These are phyloP conservation scores for Neosilurus mollespiculum DNA, from an alignment of 2,797 vertebrate genomes.

Conservation along the genomic window DNA sequence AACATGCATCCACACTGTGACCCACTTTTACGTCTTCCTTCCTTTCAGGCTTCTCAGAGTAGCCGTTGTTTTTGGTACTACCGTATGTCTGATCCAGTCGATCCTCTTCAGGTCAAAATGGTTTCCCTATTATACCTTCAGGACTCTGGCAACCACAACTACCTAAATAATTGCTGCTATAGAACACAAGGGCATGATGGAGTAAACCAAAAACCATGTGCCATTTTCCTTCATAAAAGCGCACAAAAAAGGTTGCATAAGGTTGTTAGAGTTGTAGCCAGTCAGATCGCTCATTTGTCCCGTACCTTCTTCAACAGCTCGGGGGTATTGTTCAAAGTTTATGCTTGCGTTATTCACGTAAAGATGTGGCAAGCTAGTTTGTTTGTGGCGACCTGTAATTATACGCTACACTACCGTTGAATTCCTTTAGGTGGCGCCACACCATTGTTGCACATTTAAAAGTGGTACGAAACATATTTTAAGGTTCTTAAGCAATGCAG, in stretches of 20 bases:
- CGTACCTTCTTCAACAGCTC: background rate
- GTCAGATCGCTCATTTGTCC: background rate
- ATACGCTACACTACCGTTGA: background rate
- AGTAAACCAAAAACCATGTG: background rate
- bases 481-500: background rate
- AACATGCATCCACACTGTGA: background rate
- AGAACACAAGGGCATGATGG: background rate
- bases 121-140: background rate
- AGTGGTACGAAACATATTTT: background rate
- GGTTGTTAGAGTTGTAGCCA: background rate
- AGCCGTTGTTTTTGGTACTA: slow-evolving; percentile 8
- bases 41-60: background rate
- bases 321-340: background rate
- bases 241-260: background rate
- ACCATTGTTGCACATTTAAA: background rate
- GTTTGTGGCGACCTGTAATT: background rate
- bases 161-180: slow-evolving; percentile 22
- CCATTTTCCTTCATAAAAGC: background rate
- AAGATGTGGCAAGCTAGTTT: background rate
- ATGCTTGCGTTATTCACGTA: background rate
- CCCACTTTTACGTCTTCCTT: background rate
- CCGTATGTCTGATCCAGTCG: background rate
- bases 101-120: slow-evolving; percentile 10
- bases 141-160: slow-evolving; percentile 12
- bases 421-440: background rate